phyloP scores from a whole-genome alignment of 23 tunicate genomes.

The Botrylloides violaceus region DNA sequence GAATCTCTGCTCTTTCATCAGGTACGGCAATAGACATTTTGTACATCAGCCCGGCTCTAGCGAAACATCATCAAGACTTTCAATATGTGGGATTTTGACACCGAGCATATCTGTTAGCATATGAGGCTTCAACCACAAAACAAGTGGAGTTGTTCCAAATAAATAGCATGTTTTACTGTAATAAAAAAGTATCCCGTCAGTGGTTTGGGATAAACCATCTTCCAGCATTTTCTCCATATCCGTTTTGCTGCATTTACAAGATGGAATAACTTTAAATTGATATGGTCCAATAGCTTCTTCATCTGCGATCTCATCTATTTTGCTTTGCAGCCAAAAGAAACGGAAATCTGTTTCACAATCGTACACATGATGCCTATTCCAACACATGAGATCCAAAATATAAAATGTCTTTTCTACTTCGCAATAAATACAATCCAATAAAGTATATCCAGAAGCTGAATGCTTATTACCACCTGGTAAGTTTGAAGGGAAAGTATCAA shows the following conservation, averaged over 20 bases:
- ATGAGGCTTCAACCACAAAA: conserved; percentile 75
- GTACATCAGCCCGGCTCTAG: too few relatives aligned
- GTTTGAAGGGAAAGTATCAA: conserved; percentile 46
- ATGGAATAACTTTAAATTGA: conserved; percentile 25
- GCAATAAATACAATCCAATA: conserved; percentile 58
- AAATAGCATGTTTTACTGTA: conserved; percentile 65
- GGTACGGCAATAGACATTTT: too few relatives aligned
- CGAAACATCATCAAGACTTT: background rate
- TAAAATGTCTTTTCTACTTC: conserved; percentile 49
- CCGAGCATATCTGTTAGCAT: conserved; percentile 56
- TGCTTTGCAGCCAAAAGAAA: conserved; percentile 59
- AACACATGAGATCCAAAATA: conserved; percentile 78
- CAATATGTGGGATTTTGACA: conserved; percentile 25
- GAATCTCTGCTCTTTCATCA: too few relatives aligned
- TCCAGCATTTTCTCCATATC: conserved; percentile 15
- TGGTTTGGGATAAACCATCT: conserved; percentile 17
- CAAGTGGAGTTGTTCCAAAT: conserved; percentile 90
- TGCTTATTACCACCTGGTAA: conserved; percentile 65
- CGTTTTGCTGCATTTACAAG: conserved; percentile 36
- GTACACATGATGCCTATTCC: conserved; percentile 77
- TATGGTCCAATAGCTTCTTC: conserved; percentile 16
- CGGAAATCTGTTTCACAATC: conserved; percentile 93
- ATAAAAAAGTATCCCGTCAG: conserved; percentile 91
- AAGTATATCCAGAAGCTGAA: conserved; percentile 55
- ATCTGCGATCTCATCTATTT: conserved; percentile 51